Base-by-base conservation (phyloP, 2,888 invertebrate genomes). In the Apotomis turbidana region DNA sequence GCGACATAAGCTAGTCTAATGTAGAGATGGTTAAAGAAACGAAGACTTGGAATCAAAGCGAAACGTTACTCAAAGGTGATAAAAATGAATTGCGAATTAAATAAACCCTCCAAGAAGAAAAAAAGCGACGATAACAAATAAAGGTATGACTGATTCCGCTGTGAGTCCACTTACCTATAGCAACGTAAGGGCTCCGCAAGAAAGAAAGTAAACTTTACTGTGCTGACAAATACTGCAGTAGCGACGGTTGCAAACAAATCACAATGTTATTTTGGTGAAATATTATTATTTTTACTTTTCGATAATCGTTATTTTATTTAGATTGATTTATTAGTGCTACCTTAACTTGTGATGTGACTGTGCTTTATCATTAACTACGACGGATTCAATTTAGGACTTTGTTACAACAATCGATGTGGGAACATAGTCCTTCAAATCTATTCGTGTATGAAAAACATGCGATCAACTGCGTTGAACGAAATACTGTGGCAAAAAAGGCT, bases 151-250 rank as follows among this genome's bases (percentile, higher is more conserved):
- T 83, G 77, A 81, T 83, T 85, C 82, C 79, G 87, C 89, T 86
- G 87, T 89, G 89, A 88, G 81, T 91, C 90, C 90, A 93, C 93
- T 93, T 90, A 93, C 93, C 93, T 92, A 92, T 86, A 82, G 87
- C 90, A 92, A 93, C 90, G 91, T 90, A 93, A 92, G 93, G 93
- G 91, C 93, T 93, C 93, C 93, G 93, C 93, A 93, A 93, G 92
- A 93, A 93, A 93, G 86, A 93, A 93, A 93, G 85, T 90, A 93
- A 92, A 89, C 84, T 93, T 91, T 90, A 93, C 91, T 91, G 93
- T 93, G 93, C 93, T 91, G 83, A 86, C 84, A 86, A 87, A 87
- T 86, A 86, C 86, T 86, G 85, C 84, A 78, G 64, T 79, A 83
- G 86, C 85, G 85, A 84, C 79, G 77, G 77, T 85, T 78, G 87